These are phyloP conservation scores for Microtus obscurus DNA, from an alignment of 2,797 vertebrate species.

Conservation along the genomic window DNA sequence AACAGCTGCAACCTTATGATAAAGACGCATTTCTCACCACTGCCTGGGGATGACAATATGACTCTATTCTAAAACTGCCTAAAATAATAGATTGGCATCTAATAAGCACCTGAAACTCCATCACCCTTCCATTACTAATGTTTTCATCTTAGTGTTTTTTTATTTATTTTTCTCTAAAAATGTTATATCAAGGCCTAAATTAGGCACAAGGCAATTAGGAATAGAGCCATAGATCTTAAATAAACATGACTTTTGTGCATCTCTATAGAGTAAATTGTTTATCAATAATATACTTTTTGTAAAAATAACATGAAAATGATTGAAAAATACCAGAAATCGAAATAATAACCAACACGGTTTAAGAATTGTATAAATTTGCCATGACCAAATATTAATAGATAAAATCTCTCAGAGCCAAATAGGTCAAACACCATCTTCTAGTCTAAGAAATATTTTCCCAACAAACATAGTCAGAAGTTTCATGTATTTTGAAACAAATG, in stretches of 20 bases:
- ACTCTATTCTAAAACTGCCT: background rate
- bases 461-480: background rate
- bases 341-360: background rate
- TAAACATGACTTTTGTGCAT: background rate
- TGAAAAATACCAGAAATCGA: background rate
- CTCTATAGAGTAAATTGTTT: background rate
- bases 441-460: conserved; percentile 40
- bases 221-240: background rate
- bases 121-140: background rate
- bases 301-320: background rate
- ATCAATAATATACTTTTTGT: conserved; percentile 34
- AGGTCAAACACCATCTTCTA: background rate
- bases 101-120: background rate
- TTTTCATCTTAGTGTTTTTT: background rate
- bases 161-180: background rate
- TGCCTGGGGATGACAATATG: background rate
- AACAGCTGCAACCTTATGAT: background rate
- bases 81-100: background rate
- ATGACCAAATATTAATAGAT: background rate
- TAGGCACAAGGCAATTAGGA: background rate
- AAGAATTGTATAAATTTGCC: background rate
- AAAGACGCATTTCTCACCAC: background rate
- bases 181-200: background rate
- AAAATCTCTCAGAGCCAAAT: conserved; percentile 48
- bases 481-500: background rate